Evolutionary conservation across 1,140 invertebrate genomes (phyloP).

Genomic region (Megalonaias nervosa): DNA sequence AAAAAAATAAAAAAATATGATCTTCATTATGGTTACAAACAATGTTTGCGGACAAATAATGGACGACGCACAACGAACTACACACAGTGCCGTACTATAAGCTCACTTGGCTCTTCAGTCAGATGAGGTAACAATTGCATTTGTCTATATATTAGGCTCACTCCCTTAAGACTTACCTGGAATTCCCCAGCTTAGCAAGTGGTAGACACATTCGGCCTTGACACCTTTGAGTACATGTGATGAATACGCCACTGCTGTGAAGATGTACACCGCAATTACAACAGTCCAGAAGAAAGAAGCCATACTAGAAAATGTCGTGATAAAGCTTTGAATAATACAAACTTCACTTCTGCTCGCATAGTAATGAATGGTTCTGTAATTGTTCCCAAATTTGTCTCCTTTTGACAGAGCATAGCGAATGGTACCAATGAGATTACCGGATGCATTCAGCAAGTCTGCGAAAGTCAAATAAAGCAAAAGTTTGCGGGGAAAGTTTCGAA

Average conservation of each 20-base stretch:
- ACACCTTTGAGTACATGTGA: constrained; percentile 1
- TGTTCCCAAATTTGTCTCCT: neutral
- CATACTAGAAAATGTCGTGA: constrained; percentile 37
- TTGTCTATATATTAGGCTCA: too few species aligned
- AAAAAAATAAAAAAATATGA: too few species aligned
- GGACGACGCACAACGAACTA: too few species aligned
- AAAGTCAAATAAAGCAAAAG: constrained; percentile 24
- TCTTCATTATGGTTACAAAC: too few species aligned
- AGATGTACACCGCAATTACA: constrained; percentile 33
- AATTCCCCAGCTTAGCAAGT: constrained; percentile 26
- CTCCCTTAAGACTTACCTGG: constrained; percentile 23
- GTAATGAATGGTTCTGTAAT: neutral
- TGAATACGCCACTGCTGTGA: neutral
- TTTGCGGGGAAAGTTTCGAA: constrained; percentile 14
- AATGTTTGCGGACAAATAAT: too few species aligned
- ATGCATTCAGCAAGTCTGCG: constrained; percentile 13
- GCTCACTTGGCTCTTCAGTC: too few species aligned
- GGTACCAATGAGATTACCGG: constrained; percentile 23
- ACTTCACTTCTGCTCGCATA: neutral
- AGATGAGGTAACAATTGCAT: too few species aligned
- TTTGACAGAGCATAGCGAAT: constrained; percentile 14
- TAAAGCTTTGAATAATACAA: constrained; percentile 26
- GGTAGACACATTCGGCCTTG: constrained; percentile 13
- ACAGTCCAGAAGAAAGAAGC: constrained; percentile 38
- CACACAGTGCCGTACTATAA: too few species aligned